Conservation (phyloP, 2,888 invertebrate genomes). For the Nomada fucata region DNA sequence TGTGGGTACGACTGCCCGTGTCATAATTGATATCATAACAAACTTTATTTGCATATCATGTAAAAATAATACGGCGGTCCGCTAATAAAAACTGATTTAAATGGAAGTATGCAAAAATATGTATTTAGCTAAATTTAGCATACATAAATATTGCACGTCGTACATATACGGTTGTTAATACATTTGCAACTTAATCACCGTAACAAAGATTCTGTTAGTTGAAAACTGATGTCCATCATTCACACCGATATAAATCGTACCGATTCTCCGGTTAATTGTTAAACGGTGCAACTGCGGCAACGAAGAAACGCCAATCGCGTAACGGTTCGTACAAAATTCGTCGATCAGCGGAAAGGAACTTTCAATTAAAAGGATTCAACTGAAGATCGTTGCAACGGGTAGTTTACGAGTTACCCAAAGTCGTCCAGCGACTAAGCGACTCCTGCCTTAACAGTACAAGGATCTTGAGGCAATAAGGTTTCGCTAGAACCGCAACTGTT, state of each 20-base stretch:
- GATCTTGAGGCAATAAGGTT: slow-evolving; percentile 68
- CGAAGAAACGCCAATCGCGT: neutral
- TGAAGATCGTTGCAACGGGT: neutral
- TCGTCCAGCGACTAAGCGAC: slow-evolving; percentile 11
- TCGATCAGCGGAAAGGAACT: slow-evolving; percentile 6
- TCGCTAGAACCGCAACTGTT: slow-evolving; percentile 62
- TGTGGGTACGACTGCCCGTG: neutral
- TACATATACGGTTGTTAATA: too few relatives aligned
- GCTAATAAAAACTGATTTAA: too few relatives aligned
- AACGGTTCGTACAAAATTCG: neutral
- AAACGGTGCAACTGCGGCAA: too few relatives aligned
- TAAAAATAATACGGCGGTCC: neutral
- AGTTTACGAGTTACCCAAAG: slow-evolving; percentile 22
- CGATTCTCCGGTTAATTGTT: too few relatives aligned
- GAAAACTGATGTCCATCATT: too few relatives aligned
- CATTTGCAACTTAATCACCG: too few relatives aligned
- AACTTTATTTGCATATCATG: neutral
- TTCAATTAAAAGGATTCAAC: slow-evolving; percentile 36
- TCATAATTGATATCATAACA: neutral
- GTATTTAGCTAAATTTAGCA: too few relatives aligned
- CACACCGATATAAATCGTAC: too few relatives aligned
- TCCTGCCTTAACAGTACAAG: slow-evolving; percentile 4
- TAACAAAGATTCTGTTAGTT: too few relatives aligned
- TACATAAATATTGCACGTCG: too few relatives aligned
- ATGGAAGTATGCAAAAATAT: too few relatives aligned